Percentiles rank a stretch among this genome's conserved stretches.
phyloP scores from a whole-genome alignment of 2,113 vertebrate species.

The Macaca fascicularis region DNA sequence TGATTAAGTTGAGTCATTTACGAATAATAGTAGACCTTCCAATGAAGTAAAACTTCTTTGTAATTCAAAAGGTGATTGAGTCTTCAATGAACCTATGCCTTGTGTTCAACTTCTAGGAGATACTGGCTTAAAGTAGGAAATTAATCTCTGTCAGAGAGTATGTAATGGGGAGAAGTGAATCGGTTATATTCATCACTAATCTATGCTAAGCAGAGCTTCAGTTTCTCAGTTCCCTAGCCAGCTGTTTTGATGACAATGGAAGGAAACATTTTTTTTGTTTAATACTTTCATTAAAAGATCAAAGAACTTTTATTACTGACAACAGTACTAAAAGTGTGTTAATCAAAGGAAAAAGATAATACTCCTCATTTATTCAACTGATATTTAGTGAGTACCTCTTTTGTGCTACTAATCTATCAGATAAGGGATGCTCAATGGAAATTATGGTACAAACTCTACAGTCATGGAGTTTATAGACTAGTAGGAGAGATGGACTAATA shows the following conservation, averaged over 20 bases:
- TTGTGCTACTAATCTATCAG: neutral
- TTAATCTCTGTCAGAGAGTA: slow-evolving; percentile 43
- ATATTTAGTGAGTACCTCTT: neutral
- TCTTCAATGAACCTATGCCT: slow-evolving; percentile 64
- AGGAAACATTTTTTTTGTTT: slow-evolving; percentile 23
- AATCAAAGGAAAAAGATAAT: neutral
- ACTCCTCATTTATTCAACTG: neutral
- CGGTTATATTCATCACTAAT: neutral
- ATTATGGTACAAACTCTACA: neutral
- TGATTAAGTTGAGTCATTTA: slow-evolving; percentile 3
- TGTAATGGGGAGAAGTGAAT: neutral
- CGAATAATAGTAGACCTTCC: slow-evolving; percentile 47
- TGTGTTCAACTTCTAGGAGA: slow-evolving; percentile 57
- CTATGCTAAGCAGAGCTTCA: neutral
- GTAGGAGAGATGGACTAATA: neutral
- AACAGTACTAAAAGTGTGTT: neutral
- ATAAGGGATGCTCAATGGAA: neutral
- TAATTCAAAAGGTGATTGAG: slow-evolving; percentile 35
- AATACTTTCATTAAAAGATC: neutral
- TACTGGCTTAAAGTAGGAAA: slow-evolving; percentile 33
- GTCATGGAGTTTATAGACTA: neutral
- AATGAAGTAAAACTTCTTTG: slow-evolving; percentile 67
- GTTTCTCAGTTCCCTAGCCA: neutral
- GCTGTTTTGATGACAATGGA: neutral
- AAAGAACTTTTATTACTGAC: neutral